Base-by-base conservation (phyloP, 2,888 invertebrate genomes). In the Melinopterus prodromus region DNA sequence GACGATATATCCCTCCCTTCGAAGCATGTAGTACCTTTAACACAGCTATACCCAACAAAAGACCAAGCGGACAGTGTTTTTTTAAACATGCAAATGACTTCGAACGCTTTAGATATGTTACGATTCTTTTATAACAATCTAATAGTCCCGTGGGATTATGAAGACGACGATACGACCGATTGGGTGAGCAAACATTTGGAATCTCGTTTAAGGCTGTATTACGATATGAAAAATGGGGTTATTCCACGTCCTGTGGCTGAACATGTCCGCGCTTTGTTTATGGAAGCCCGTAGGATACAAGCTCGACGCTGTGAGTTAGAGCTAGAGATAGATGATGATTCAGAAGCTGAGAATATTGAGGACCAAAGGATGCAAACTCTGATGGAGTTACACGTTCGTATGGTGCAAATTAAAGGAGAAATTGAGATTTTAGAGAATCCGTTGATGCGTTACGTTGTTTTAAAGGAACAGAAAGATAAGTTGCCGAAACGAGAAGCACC, bases 121-220 rank as follows among this genome's bases (percentile, higher is more conserved):
- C 90, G 94, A 84, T 94, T 94, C 83, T 94, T 93, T 85, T 94
- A 93, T 84, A 91, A 90, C 69, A 90, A 93, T 82, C 88, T 94
- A 70, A 93, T 93, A 91, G 93, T 93, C 92, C 93, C 94, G 0
- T 94, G 94, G 94, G 94, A 94, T 83, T 89, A 91, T 71, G 93
- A 94, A 78, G 93, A 93, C 79, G 93, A 93, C 83, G 90, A 92
- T 1, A 89, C 90, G 0, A 88, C 88, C n/a, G 91, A 92, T 85
- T 93, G 93, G 93, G 89, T 91, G 26, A 87, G 88, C 69, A 89
- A 90, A 79, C 91, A 93, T 86, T 87, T 93, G 72, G 90, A 91
- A 83, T 86, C 90, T 0, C 90, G 93, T 77, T 89, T 93, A 53
- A 88, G 90, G 77, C 87, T 93, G 69, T 92, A 91, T 80, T 93